phyloP scores from a whole-genome alignment of 23 tunicate species.

The Ciona savignyi region DNA sequence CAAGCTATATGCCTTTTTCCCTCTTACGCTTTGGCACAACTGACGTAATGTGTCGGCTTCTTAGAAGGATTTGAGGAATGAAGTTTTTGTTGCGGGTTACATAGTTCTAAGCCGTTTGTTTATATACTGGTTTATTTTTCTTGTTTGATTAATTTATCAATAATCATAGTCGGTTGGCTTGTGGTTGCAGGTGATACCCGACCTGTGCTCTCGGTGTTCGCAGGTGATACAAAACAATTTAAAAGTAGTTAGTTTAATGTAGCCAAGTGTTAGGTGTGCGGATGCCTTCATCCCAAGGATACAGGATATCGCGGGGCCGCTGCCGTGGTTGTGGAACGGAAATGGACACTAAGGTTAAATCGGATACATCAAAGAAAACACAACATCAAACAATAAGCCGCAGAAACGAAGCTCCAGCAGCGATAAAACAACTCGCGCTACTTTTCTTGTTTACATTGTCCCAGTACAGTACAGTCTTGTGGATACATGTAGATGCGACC shows the following conservation, averaged over 20 bases:
- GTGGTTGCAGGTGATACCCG: too few relatives aligned
- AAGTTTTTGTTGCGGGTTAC: too few relatives aligned
- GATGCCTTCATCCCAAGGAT: neutral
- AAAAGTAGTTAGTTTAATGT: too few relatives aligned
- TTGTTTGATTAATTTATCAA: too few relatives aligned
- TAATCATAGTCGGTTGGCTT: too few relatives aligned
- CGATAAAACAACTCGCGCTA: neutral
- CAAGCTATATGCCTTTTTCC: neutral
- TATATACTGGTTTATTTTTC: too few relatives aligned
- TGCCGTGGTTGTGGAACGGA: neutral
- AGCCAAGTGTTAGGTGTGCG: neutral
- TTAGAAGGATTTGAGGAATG: neutral
- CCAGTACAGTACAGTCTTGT: neutral
- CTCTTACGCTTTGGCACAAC: neutral
- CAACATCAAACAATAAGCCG: neutral
- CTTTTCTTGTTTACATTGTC: neutral
- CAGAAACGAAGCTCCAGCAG: neutral
- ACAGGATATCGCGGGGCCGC: neutral
- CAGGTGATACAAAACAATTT: too few relatives aligned
- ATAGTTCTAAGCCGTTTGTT: too few relatives aligned
- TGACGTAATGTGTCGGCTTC: neutral
- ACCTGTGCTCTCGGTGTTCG: too few relatives aligned
- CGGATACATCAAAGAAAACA: neutral
- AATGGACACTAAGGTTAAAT: neutral
- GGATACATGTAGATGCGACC: neutral